A percentile compares a stretch with the other conserved stretches of the same genome.
Evolutionary conservation across 1,140 invertebrate genomes (phyloP).

Genomic region (Uloborus diversus): DNA sequence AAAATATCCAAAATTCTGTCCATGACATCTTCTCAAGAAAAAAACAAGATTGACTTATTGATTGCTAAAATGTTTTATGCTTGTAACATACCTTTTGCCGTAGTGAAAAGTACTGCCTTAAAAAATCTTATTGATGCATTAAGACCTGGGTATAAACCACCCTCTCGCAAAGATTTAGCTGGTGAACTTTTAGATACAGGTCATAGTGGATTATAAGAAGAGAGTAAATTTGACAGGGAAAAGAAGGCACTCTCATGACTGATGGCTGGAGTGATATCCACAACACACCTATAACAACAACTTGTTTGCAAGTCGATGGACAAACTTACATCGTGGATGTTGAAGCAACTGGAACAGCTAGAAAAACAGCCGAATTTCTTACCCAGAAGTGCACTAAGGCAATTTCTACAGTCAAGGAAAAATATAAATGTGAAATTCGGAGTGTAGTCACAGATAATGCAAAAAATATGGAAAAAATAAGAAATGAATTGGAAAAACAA

Average conservation of each 20-base stretch:
- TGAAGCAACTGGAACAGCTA: background rate
- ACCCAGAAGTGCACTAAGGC: background rate
- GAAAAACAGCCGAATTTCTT: background rate
- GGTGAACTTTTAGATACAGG: background rate
- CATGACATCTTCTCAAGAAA: too few species aligned
- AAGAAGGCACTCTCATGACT: background rate
- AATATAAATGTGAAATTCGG: background rate
- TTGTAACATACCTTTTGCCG: background rate
- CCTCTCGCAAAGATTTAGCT: background rate
- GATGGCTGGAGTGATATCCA: background rate
- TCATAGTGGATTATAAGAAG: background rate
- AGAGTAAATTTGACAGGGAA: background rate
- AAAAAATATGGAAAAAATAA: conserved; percentile 1
- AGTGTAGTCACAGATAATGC: background rate
- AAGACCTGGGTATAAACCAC: background rate
- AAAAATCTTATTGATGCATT: background rate
- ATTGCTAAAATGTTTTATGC: background rate
- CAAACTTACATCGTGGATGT: background rate
- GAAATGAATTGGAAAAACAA: background rate
- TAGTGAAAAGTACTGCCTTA: background rate
- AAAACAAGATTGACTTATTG: background rate
- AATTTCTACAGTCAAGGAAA: background rate
- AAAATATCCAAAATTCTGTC: too few species aligned
- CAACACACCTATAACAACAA: background rate
- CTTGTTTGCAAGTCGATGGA: background rate